Percentiles rank a stretch among this genome's conserved stretches.
Conservation (phyloP, 2,888 invertebrate species). For the Perizoma flavofasciatum region DNA sequence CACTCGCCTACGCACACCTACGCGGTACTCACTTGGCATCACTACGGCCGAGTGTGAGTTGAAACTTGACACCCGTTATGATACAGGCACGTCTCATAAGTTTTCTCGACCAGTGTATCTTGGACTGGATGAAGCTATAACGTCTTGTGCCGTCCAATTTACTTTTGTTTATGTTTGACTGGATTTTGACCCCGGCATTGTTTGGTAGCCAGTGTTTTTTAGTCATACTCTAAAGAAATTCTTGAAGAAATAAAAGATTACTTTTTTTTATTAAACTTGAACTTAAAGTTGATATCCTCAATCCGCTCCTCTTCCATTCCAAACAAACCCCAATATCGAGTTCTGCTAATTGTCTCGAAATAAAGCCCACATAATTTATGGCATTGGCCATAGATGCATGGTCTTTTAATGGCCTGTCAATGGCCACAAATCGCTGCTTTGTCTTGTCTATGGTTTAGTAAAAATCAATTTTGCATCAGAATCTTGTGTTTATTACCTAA, state of each 20-base stretch:
- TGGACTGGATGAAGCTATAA: slow-evolving; percentile 14
- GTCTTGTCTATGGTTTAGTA: slow-evolving; percentile 37
- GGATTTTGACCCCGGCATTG: too few relatives aligned
- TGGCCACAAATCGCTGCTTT: slow-evolving; percentile 55
- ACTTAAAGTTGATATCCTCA: slow-evolving; percentile 2
- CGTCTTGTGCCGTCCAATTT: neutral
- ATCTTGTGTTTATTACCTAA: too few relatives aligned
- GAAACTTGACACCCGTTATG: slow-evolving; percentile 31
- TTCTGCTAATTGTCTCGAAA: slow-evolving; percentile 64
- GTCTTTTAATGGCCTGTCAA: slow-evolving; percentile 59
- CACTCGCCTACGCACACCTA: slow-evolving; percentile 34
- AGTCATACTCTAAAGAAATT: too few relatives aligned
- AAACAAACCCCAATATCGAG: slow-evolving; percentile 49
- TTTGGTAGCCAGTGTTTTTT: too few relatives aligned
- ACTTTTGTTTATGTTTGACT: too few relatives aligned
- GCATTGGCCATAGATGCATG: slow-evolving; percentile 56
- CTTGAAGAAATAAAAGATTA: too few relatives aligned
- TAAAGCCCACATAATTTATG: slow-evolving; percentile 62
- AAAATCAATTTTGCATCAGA: neutral
- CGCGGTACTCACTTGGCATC: slow-evolving; percentile 2
- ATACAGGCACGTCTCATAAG: slow-evolving; percentile 24
- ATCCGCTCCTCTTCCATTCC: slow-evolving; percentile 43
- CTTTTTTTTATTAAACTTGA: too few relatives aligned
- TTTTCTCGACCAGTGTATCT: slow-evolving; percentile 10
- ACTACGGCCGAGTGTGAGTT: neutral